Percentiles rank a stretch among this genome's conserved stretches.
phyloP scores from a whole-genome alignment of 2,888 invertebrate genomes.

The Hirtodrosophila confusa region DNA sequence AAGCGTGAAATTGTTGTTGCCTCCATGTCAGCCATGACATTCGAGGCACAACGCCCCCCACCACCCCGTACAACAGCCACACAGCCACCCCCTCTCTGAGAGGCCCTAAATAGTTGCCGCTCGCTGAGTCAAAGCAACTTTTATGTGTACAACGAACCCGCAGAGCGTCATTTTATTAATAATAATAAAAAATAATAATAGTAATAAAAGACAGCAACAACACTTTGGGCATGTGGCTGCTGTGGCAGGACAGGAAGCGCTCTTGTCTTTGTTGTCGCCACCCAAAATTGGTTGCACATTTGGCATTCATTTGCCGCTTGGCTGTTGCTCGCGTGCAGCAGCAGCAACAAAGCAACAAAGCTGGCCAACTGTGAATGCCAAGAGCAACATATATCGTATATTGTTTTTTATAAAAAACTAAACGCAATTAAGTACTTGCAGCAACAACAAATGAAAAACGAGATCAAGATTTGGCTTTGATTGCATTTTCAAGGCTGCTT shows the following conservation, averaged over 20 bases:
- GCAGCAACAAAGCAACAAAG: conserved; percentile 20
- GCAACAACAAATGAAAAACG: conserved; percentile 42
- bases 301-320: conserved; percentile 60
- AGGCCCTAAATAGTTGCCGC: conserved; percentile 54
- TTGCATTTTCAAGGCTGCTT: conserved; percentile 76
- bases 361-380: conserved; percentile 63
- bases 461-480: conserved; percentile 78
- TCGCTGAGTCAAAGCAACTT: conserved; percentile 56
- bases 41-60: conserved; percentile 27
- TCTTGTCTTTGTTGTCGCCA: conserved; percentile 37
- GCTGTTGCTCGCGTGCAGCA: conserved; percentile 69
- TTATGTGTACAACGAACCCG: conserved; percentile 73
- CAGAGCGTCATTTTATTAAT: conserved; percentile 39
- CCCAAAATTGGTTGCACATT: conserved; percentile 73
- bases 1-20: conserved; percentile 73
- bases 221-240: conserved; percentile 52
- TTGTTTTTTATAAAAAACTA: conserved; percentile 28
- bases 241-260: conserved; percentile 67
- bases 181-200: conserved; percentile 58
- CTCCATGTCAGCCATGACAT: conserved; percentile 54
- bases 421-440: conserved; percentile 66
- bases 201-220: conserved; percentile 34
- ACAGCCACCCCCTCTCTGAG: not conserved
- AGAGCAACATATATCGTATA: conserved; percentile 53
- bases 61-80: too few relatives aligned